Evolutionary conservation across 2,113 vertebrate genomes (phyloP).

Genomic region (Corydoras maculifer): DNA sequence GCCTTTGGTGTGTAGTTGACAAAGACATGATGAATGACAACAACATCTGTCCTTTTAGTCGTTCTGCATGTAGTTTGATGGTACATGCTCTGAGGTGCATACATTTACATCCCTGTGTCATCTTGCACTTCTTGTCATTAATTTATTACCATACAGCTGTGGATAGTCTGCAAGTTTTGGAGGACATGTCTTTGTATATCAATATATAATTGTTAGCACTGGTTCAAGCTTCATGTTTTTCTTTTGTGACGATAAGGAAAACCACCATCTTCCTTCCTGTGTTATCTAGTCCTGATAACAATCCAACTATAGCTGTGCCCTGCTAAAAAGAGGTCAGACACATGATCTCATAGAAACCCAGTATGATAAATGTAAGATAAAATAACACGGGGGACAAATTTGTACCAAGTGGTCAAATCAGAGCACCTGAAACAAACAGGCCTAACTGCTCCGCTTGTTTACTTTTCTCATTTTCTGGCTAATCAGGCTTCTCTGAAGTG

Average conservation of each 20-base stretch:
- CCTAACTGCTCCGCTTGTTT: slow-evolving; percentile 25
- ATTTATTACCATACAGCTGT: slow-evolving; percentile 11
- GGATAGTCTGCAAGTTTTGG: too few relatives aligned
- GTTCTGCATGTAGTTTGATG: slow-evolving; percentile 5
- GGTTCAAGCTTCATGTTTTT: too few relatives aligned
- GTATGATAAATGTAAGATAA: not conserved
- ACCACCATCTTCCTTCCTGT: slow-evolving; percentile 45
- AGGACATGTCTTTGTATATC: too few relatives aligned
- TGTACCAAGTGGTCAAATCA: too few relatives aligned
- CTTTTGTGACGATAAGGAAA: not conserved
- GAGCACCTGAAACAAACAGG: not conserved
- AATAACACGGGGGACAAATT: not conserved
- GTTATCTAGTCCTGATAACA: slow-evolving; percentile 39
- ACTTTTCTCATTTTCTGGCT: slow-evolving; percentile 29
- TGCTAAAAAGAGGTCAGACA: too few relatives aligned
- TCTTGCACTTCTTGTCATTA: not conserved
- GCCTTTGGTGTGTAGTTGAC: slow-evolving; percentile 1
- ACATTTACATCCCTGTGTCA: slow-evolving; percentile 22
- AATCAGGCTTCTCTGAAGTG: slow-evolving; percentile 27
- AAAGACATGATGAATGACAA: slow-evolving; percentile 5
- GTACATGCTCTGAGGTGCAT: not conserved
- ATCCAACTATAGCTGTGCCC: slow-evolving; percentile 17
- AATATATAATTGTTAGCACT: too few relatives aligned
- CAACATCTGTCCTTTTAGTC: not conserved
- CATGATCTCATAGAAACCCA: too few relatives aligned